phyloP scores from a whole-genome alignment of 37 sponge, comb jelly and placozoan species.

The Agelas oroides region DNA sequence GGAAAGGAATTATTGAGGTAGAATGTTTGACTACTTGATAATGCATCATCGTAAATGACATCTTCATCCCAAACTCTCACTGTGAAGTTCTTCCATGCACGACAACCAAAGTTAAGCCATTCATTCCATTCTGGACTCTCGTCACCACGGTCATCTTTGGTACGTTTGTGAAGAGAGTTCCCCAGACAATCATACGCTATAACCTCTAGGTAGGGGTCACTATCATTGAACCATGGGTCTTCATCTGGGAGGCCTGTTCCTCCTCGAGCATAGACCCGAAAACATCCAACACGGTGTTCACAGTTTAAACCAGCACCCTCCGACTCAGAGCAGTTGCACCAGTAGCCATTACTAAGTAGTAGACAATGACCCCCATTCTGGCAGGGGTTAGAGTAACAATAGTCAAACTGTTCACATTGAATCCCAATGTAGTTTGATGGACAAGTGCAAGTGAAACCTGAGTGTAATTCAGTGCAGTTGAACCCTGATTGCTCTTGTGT shows the following conservation, averaged over 20 bases:
- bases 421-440: too few relatives aligned
- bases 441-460: too few relatives aligned
- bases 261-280: conserved; percentile 3
- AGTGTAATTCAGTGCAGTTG: too few relatives aligned
- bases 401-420: too few relatives aligned
- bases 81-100: conserved; percentile 8
- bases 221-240: conserved; percentile 15
- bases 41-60: not conserved
- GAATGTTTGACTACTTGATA: too few relatives aligned
- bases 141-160: conserved; percentile 4
- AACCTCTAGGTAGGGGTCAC: conserved; percentile 34
- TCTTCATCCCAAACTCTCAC: conserved; percentile 30
- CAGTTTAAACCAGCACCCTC: not conserved
- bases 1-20: too few relatives aligned
- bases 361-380: too few relatives aligned
- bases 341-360: too few relatives aligned
- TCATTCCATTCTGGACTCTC: conserved; percentile 45
- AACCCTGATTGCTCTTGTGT: too few relatives aligned
- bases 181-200: conserved; percentile 15
- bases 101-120: conserved; percentile 16
- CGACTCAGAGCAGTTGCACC: not conserved
- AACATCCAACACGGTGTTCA: not conserved
- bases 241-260: conserved; percentile 18
- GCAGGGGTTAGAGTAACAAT: too few relatives aligned
- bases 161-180: not conserved